Evolutionary conservation across 2,113 vertebrate species (phyloP).

Genomic region (Petrocephalus microphthalmus): DNA sequence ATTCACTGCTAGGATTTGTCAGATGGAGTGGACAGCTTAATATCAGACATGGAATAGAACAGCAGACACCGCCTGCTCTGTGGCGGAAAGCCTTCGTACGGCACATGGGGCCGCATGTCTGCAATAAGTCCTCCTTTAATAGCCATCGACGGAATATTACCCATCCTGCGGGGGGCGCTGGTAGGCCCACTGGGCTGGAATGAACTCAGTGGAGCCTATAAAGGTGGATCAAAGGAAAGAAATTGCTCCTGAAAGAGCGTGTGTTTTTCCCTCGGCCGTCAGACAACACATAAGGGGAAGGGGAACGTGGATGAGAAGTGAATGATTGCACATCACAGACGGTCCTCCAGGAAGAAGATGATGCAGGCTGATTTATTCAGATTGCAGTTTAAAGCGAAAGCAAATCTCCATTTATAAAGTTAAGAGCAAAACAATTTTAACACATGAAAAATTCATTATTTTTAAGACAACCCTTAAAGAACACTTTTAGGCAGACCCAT

Average conservation of each 20-base stretch:
- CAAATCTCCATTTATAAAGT: slow-evolving; percentile 9
- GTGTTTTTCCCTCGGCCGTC: background rate
- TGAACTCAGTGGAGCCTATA: background rate
- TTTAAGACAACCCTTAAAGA: slow-evolving; percentile 4
- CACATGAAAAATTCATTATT: slow-evolving; percentile 10
- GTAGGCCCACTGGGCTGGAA: background rate
- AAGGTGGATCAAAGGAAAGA: background rate
- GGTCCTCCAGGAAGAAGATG: slow-evolving; percentile 1
- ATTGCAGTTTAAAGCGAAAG: background rate
- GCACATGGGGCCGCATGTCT: background rate
- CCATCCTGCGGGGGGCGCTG: background rate
- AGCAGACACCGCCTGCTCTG: background rate
- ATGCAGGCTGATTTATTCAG: slow-evolving; percentile 1
- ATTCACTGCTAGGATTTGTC: background rate
- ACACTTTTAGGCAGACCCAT: background rate
- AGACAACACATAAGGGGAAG: background rate
- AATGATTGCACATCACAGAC: background rate
- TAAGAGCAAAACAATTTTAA: background rate
- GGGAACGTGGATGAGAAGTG: background rate
- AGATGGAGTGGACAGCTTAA: background rate
- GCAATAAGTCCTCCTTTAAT: background rate
- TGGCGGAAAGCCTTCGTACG: background rate
- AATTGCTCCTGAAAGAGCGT: background rate
- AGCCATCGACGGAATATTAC: background rate
- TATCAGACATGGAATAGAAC: background rate